Evolutionary conservation across 2,113 vertebrate genomes (phyloP).

Genomic region (Tachysurus fulvidraco): DNA sequence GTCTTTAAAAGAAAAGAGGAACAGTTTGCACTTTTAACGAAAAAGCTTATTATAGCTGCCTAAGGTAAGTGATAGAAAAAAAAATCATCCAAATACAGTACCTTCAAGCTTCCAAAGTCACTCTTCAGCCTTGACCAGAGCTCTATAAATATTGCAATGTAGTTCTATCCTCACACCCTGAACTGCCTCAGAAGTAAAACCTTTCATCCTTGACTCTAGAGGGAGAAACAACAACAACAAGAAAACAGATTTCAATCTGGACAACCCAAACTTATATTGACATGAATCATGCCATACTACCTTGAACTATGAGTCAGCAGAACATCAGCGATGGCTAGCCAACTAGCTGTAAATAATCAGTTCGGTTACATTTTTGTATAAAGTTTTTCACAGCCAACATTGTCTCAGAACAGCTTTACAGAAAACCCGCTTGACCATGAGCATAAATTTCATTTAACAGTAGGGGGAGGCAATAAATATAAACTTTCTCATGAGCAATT

Average conservation of each 20-base stretch:
- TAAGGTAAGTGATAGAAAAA: not conserved
- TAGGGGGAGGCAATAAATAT: no score
- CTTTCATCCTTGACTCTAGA: not conserved
- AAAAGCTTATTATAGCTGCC: not conserved
- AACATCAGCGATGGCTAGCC: not conserved
- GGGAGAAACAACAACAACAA: not conserved
- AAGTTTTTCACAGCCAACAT: not conserved
- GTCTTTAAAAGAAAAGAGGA: not conserved
- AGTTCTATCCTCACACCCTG: not conserved
- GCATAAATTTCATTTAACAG: no score
- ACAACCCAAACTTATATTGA: not conserved
- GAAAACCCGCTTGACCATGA: not conserved
- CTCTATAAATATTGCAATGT: constrained; percentile 29
- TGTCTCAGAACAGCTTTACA: not conserved
- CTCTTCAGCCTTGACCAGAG: not conserved
- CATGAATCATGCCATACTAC: not conserved
- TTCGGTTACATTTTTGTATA: not conserved
- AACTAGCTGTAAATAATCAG: not conserved
- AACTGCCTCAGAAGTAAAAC: not conserved
- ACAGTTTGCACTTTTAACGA: not conserved
- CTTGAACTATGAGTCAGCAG: not conserved
- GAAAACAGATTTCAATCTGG: not conserved
- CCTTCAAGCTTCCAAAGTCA: no score
- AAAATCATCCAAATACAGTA: no score
- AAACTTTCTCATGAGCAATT: no score